Conservation (phyloP, 2,113 vertebrate species). For the Centropristis striata region DNA sequence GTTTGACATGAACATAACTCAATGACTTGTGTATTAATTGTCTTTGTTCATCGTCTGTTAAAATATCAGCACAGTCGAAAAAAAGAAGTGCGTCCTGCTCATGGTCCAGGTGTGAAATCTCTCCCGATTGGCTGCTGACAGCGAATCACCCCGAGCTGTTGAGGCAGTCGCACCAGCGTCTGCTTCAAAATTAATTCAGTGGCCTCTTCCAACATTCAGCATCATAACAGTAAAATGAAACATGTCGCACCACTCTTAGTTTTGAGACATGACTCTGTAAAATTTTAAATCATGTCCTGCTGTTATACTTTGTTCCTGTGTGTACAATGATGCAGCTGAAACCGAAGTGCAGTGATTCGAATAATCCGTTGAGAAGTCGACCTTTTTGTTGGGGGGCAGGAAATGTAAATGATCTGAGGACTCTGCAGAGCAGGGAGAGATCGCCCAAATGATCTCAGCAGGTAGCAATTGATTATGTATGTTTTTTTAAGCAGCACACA, state of each 20-base stretch:
- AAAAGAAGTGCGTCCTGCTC: no score
- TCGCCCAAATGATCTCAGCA: slow-evolving; percentile 20
- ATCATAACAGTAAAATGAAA: no score
- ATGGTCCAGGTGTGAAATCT: not conserved
- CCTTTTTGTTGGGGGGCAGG: not conserved
- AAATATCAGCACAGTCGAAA: no score
- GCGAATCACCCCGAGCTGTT: not conserved
- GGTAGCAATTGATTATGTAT: slow-evolving; percentile 48
- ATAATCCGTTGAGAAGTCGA: not conserved
- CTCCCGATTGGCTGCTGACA: not conserved
- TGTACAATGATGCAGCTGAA: not conserved
- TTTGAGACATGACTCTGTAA: no score
- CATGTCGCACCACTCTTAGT: no score
- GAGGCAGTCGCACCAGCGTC: no score
- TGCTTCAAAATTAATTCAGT: no score
- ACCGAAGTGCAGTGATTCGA: not conserved
- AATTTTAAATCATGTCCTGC: not conserved
- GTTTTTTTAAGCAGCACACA: slow-evolving; percentile 21
- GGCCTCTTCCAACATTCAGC: no score
- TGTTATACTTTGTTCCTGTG: not conserved
- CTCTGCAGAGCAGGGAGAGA: not conserved
- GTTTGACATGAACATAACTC: no score
- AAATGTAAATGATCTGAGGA: not conserved
- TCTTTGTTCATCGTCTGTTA: no score
- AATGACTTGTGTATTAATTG: no score